Percentiles rank a stretch among this genome's conserved stretches.
These are phyloP conservation scores for Pygocentrus nattereri DNA, from an alignment of 2,797 vertebrate species.

Conservation along the genomic window DNA sequence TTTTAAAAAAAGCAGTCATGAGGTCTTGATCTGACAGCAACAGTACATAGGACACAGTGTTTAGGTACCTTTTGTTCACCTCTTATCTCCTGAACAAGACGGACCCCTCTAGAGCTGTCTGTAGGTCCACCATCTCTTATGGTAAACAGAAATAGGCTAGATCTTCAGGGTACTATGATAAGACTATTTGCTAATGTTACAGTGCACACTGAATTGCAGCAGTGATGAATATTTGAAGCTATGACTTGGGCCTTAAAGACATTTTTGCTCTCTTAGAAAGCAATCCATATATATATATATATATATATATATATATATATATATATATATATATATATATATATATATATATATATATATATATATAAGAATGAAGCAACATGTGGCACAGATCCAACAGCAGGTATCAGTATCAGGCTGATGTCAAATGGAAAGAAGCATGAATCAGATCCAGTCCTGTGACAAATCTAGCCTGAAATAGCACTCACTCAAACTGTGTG, in stretches of 20 bases:
- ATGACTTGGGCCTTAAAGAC: background rate
- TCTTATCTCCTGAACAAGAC: background rate
- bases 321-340: too few species aligned
- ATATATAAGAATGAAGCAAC: too few species aligned
- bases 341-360: too few species aligned
- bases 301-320: too few species aligned
- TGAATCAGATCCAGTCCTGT: too few species aligned
- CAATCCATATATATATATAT: conserved; percentile 3
- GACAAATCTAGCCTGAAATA: too few species aligned
- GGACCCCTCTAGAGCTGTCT: conserved; percentile 63
- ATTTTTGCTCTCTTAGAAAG: conserved; percentile 2
- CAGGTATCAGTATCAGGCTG: too few species aligned
- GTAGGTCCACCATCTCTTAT: conserved; percentile 61
- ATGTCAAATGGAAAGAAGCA: too few species aligned
- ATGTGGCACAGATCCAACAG: too few species aligned
- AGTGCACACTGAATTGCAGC: background rate
- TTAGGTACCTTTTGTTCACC: too few species aligned
- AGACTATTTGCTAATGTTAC: conserved; percentile 13
- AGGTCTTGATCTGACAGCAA: background rate
- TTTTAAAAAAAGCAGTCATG: too few species aligned
- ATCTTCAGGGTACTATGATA: conserved; percentile 20
- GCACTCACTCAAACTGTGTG: too few species aligned
- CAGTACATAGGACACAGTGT: background rate
- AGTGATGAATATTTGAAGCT: conserved; percentile 25
- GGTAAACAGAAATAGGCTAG: conserved; percentile 60